A percentile compares a stretch with the other conserved stretches of the same genome.
These are phyloP conservation scores for Diacarnus erythraeanus DNA, from an alignment of 37 sponge, comb jelly and placozoan genomes.

Conservation along the genomic window DNA sequence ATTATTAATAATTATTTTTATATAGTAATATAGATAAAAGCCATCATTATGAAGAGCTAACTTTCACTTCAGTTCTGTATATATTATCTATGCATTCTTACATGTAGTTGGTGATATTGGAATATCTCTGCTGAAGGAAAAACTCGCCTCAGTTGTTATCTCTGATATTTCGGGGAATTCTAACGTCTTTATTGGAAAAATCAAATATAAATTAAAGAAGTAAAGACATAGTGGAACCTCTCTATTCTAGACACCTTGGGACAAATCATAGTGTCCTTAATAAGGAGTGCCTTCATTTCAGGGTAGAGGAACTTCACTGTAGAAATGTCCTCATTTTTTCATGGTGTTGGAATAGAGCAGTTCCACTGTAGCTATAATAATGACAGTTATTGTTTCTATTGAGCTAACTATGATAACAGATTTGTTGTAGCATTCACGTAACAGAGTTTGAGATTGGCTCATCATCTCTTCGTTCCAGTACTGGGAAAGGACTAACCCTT, in stretches of 20 bases:
- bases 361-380: no score
- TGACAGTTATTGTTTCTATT: no score
- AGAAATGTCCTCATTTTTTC: no score
- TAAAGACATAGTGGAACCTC: no score
- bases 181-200: constrained; percentile 23
- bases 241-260: no score
- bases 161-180: constrained; percentile 60
- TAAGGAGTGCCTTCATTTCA: no score
- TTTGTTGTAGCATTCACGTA: neutral
- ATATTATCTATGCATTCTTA: no score
- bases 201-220: constrained; percentile 49
- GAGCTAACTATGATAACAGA: no score
- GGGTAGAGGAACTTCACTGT: no score
- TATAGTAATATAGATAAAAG: neutral
- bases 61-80: no score
- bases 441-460: neutral
- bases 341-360: no score
- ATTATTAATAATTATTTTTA: neutral
- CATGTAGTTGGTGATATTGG: constrained; percentile 72
- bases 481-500: constrained; percentile 59
- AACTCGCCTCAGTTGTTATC: constrained; percentile 47
- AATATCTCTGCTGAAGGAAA: constrained; percentile 59
- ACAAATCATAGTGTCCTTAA: no score
- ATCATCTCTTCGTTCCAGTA: constrained; percentile 46
- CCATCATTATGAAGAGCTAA: neutral